Percentiles rank a stretch among this genome's conserved stretches.
Conservation (phyloP, 2,797 vertebrate genomes). For the Lepidocolaptes lacrymiger region DNA sequence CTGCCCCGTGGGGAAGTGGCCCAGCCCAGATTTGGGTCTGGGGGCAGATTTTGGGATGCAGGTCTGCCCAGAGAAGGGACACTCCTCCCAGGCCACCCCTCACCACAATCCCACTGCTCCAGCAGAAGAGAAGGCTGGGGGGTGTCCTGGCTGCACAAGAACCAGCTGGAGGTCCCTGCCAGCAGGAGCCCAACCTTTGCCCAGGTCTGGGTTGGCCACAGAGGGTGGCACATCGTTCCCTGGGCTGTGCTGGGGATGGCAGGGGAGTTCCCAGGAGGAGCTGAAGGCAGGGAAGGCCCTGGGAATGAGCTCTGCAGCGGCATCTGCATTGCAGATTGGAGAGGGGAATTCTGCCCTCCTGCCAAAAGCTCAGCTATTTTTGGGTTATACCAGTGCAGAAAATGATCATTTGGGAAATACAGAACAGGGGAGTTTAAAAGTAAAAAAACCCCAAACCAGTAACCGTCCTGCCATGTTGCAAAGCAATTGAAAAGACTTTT, state of each 20-base stretch:
- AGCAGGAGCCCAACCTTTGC: background rate
- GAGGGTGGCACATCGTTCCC: background rate
- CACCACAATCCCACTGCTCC: background rate
- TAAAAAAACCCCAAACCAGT: background rate
- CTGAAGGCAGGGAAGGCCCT: background rate
- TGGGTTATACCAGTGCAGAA: slow-evolving; percentile 25
- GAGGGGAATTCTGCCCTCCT: slow-evolving; percentile 53
- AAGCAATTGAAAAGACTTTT: background rate
- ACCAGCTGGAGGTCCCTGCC: background rate
- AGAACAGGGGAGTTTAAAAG: background rate
- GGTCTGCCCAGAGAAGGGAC: background rate
- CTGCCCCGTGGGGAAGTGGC: background rate
- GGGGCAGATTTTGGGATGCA: background rate
- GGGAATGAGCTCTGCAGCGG: slow-evolving; percentile 39
- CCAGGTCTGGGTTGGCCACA: background rate
- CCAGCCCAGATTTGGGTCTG: background rate
- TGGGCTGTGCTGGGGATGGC: background rate
- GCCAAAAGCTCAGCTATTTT: slow-evolving; percentile 59
- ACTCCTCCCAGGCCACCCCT: no score
- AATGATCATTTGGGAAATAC: background rate
- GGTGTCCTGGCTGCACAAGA: background rate
- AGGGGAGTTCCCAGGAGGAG: slow-evolving; percentile 2
- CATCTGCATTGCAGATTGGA: slow-evolving; percentile 71
- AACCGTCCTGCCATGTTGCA: background rate
- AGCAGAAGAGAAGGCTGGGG: background rate